phyloP scores from a whole-genome alignment of 2,113 vertebrate species.

The Mobula birostris region DNA sequence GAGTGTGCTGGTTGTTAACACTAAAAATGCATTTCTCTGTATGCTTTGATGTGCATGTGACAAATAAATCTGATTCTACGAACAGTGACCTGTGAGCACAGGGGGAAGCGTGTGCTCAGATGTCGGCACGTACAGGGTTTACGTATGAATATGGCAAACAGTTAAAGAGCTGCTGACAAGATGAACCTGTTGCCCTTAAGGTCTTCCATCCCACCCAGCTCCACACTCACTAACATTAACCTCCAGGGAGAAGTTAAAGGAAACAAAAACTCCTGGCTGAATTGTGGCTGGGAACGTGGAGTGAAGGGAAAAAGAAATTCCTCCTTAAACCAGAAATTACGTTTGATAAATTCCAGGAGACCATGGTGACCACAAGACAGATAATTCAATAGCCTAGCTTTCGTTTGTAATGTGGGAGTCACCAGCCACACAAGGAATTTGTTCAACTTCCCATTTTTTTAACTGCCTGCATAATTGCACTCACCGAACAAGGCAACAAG shows the following conservation, averaged over 20 bases:
- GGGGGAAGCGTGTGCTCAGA: neutral
- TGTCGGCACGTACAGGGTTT: neutral
- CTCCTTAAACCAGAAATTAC: neutral
- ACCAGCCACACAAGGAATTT: neutral
- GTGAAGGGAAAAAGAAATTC: neutral
- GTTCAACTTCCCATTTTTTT: neutral
- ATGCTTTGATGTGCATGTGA: too few relatives aligned
- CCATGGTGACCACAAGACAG: neutral
- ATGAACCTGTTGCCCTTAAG: neutral
- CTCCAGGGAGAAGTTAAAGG: neutral
- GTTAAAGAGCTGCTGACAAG: neutral
- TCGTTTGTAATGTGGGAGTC: neutral
- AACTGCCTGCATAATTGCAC: neutral
- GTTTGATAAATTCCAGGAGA: neutral
- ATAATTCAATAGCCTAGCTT: neutral
- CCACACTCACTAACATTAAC: too few relatives aligned
- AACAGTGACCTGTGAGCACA: neutral
- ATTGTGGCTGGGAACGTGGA: neutral
- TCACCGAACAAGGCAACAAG: neutral
- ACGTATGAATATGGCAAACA: neutral
- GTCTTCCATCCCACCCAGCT: neutral
- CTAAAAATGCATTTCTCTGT: too few relatives aligned
- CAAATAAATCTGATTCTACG: too few relatives aligned
- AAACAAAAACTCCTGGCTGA: neutral
- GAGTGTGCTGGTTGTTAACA: too few relatives aligned